Percentiles rank a stretch among this genome's conserved stretches.
Evolutionary conservation across 2,888 invertebrate species (phyloP).

Genomic region (Hypolimnas misippus): DNA sequence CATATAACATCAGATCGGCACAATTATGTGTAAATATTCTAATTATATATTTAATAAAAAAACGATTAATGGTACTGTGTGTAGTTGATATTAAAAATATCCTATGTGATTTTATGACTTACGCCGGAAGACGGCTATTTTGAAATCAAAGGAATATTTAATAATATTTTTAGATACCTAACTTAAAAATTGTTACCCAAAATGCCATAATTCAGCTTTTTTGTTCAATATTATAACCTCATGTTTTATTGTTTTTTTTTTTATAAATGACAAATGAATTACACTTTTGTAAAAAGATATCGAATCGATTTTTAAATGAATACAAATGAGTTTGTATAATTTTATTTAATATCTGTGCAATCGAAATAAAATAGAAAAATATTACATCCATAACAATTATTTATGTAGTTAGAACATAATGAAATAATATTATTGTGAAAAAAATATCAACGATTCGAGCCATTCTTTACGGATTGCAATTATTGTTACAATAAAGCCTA

Average conservation of each 20-base stretch:
- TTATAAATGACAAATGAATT: not conserved
- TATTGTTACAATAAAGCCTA: slow-evolving; percentile 69
- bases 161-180: slow-evolving; percentile 15
- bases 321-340: slow-evolving; percentile 1
- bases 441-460: slow-evolving; percentile 72
- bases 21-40: slow-evolving; percentile 20
- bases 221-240: not conserved
- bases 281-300: slow-evolving; percentile 3
- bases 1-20: not conserved
- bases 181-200: slow-evolving; percentile 24
- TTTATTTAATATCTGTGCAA: slow-evolving; percentile 20
- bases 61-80: slow-evolving; percentile 8
- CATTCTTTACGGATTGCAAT: slow-evolving; percentile 59
- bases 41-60: slow-evolving; percentile 11
- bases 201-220: slow-evolving; percentile 27
- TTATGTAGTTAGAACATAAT: slow-evolving; percentile 21
- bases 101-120: slow-evolving; percentile 11
- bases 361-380: not conserved
- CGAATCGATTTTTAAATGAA: slow-evolving; percentile 3
- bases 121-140: slow-evolving; percentile 11
- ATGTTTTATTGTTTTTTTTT: slow-evolving; percentile 5
- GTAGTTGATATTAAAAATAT: slow-evolving; percentile 24
- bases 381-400: not conserved
- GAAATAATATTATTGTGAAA: slow-evolving; percentile 41
- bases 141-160: slow-evolving; percentile 2